These are phyloP conservation scores for Corvus cornix DNA, from an alignment of 2,113 vertebrate genomes.

Conservation along the genomic window DNA sequence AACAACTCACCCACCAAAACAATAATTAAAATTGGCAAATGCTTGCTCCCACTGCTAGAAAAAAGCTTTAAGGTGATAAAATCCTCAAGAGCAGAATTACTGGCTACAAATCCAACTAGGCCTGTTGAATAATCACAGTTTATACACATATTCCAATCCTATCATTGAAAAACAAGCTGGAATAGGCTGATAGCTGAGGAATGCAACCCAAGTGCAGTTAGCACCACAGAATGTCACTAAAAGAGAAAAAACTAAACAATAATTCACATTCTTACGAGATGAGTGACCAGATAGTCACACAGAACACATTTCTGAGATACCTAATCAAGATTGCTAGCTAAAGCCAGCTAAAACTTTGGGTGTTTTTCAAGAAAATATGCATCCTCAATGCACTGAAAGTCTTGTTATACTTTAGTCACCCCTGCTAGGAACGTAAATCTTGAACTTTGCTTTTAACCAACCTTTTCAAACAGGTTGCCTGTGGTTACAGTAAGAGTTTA, in stretches of 20 bases:
- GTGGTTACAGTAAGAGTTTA: not conserved
- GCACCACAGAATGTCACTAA: not conserved
- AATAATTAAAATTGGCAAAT: not conserved
- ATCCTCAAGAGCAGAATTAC: not conserved
- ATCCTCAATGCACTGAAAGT: not conserved
- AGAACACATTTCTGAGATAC: not conserved
- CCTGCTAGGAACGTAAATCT: not conserved
- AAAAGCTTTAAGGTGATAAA: not conserved
- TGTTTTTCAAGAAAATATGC: not conserved
- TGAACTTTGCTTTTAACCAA: not conserved
- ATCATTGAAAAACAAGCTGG: not conserved
- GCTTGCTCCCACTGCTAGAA: not conserved
- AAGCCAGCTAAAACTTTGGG: not conserved
- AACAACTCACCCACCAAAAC: not conserved
- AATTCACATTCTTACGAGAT: not conserved
- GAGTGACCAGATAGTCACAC: not conserved
- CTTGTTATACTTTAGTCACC: not conserved
- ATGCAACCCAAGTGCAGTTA: not conserved
- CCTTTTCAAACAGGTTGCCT: not conserved
- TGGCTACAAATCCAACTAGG: not conserved
- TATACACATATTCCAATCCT: not conserved
- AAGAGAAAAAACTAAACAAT: not conserved
- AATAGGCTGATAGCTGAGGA: not conserved
- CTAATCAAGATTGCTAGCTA: not conserved
- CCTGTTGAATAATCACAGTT: not conserved